Conservation (phyloP, 2,797 vertebrate species). For the Mormyrus hasselquistii region DNA sequence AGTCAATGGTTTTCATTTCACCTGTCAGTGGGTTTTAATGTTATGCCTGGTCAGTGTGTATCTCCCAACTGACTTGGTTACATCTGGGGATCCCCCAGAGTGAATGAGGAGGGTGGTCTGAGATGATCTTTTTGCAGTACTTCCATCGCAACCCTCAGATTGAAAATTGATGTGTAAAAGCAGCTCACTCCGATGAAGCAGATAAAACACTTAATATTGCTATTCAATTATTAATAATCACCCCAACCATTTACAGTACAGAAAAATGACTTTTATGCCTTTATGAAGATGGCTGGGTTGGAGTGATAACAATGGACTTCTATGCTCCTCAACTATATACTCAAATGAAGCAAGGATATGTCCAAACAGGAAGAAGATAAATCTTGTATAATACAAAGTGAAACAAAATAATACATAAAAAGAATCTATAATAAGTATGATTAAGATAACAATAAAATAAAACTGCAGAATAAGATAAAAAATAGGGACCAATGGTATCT, state of each 20-base stretch:
- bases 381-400: too few species aligned
- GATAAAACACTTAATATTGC: background rate
- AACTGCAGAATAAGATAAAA: background rate
- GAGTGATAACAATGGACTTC: background rate
- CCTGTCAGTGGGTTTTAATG: background rate
- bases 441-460: background rate
- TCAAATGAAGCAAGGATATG: background rate
- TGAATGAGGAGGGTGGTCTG: background rate
- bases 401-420: background rate
- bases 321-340: constrained; percentile 16
- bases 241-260: background rate
- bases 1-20: background rate
- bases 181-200: background rate
- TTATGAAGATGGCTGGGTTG: background rate
- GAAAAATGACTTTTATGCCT: too few species aligned
- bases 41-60: background rate
- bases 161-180: background rate
- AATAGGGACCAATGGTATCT: background rate
- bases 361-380: background rate
- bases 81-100: background rate
- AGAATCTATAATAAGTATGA: background rate
- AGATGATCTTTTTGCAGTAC: background rate
- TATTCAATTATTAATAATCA: background rate
- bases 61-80: background rate
- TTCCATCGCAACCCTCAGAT: background rate